phyloP scores from a whole-genome alignment of 2,113 vertebrate genomes.

The Irena cyanogastra region DNA sequence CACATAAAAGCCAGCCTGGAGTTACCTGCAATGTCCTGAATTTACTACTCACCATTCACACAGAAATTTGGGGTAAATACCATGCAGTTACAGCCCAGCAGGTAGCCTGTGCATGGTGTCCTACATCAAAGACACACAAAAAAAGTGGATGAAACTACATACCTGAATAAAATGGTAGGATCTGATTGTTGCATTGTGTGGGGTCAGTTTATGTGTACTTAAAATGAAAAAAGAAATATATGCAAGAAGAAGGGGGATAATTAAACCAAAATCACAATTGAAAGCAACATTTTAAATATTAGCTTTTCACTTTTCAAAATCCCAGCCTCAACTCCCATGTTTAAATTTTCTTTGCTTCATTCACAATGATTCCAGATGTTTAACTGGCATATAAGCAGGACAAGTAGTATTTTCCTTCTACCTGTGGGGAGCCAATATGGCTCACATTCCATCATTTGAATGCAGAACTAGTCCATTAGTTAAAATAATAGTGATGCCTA shows the following conservation, averaged over 20 bases:
- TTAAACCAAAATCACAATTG: background rate
- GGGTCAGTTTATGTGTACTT: background rate
- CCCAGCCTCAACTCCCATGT: background rate
- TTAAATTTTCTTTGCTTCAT: background rate
- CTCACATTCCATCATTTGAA: constrained; percentile 4
- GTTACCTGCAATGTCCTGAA: background rate
- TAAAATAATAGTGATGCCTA: constrained; percentile 1
- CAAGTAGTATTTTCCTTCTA: background rate
- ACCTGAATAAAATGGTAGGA: background rate
- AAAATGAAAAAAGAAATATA: background rate
- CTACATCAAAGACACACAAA: background rate
- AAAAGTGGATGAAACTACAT: background rate
- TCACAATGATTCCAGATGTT: background rate
- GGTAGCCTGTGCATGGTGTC: background rate
- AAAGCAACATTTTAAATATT: background rate
- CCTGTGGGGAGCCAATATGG: background rate
- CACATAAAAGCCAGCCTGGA: background rate
- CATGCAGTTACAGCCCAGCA: background rate
- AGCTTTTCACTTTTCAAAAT: background rate
- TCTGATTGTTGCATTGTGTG: background rate
- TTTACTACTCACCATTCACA: background rate
- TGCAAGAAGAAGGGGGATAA: background rate
- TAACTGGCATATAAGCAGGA: background rate
- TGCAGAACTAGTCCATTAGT: background rate
- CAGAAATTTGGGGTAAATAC: background rate